Evolutionary conservation across 2,888 invertebrate species (phyloP), one percentile per base, ranked within the genome.

Genomic region (Cosmorhoe ocellata): DNA sequence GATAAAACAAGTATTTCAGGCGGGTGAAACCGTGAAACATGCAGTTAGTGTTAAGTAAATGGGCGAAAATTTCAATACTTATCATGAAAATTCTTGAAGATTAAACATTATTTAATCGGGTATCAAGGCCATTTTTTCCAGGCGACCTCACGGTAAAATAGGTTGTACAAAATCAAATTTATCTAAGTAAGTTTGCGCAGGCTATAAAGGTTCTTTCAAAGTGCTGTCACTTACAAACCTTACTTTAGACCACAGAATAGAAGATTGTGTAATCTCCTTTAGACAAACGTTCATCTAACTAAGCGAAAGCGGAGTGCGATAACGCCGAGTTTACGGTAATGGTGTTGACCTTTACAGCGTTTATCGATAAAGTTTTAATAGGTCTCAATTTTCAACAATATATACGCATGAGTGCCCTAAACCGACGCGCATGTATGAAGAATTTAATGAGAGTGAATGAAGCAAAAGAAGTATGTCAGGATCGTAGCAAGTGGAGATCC

Each of bases 141-240:
- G 30, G n/a, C 24, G 24, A 33, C 13, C 30, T 33, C 22, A 34
- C 47, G 28, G 30, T 28, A 42, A 46, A 45, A 46, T 42, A 46
- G 37, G 34, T 47, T 42, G 28, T 34, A 34, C 43, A 34, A 39
- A 52, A 47, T 47, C 47, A 46, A 42, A 47, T 52, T 47, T 52
- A 52, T 47, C 46, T 52, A 47, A 42, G 38, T 30, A 40, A 42
- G 51, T 42, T 39, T 47, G 47, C 39, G 14, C 4, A 26, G 11
- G 18, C 45, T 26, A 33, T 46, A 32, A 46, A 46, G 41, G 37
- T 10, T 32, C 27, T 42, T 46, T 46, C 14, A 39, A 32, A 24
- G 36, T 12, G 41, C 46, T 52, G 52, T 52, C 52, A 52, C 34
- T 33, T 38, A 33, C 51, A 52, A 41, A 31, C 22, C 26, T 38